Conservation (phyloP, 1,140 invertebrate species). For the Lepidurus apus region DNA sequence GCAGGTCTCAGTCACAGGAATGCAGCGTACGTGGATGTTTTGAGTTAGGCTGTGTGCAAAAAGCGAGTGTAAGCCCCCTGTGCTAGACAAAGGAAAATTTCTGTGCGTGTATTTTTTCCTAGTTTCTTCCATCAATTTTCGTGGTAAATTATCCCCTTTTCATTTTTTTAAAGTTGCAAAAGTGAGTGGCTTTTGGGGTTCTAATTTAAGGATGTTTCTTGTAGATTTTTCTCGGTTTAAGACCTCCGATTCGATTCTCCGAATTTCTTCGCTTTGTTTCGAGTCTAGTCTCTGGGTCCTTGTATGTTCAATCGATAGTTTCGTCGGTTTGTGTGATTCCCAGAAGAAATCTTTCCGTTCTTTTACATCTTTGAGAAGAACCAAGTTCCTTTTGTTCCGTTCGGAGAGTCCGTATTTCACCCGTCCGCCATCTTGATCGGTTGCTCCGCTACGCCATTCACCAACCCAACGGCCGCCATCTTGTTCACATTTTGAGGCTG, state of each 20-base stretch:
- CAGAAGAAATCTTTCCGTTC: neutral
- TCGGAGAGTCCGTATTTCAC: neutral
- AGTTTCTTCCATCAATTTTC: neutral
- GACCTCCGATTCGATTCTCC: neutral
- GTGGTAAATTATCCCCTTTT: neutral
- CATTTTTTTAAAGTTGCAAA: neutral
- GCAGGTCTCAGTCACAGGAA: slow-evolving; percentile 13
- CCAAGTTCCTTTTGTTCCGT: neutral
- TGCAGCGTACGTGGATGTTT: neutral
- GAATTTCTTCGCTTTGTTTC: neutral
- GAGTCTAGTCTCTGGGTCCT: slow-evolving; percentile 1
- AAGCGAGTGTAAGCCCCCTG: neutral
- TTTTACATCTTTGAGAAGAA: neutral
- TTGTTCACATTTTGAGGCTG: slow-evolving; percentile 26
- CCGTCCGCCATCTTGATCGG: slow-evolving; percentile 31
- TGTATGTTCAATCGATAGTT: neutral
- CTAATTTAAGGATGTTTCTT: neutral
- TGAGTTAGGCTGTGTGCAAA: neutral
- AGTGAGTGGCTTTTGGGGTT: neutral
- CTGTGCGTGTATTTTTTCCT: neutral
- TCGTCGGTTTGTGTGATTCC: neutral
- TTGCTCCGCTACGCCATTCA: neutral
- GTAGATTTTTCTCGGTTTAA: slow-evolving; percentile 12
- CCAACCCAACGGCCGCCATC: slow-evolving; percentile 30
- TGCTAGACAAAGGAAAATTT: slow-evolving; percentile 15